These are phyloP conservation scores for Holotrichia oblita DNA, from an alignment of 1,140 invertebrate genomes.

Conservation along the genomic window DNA sequence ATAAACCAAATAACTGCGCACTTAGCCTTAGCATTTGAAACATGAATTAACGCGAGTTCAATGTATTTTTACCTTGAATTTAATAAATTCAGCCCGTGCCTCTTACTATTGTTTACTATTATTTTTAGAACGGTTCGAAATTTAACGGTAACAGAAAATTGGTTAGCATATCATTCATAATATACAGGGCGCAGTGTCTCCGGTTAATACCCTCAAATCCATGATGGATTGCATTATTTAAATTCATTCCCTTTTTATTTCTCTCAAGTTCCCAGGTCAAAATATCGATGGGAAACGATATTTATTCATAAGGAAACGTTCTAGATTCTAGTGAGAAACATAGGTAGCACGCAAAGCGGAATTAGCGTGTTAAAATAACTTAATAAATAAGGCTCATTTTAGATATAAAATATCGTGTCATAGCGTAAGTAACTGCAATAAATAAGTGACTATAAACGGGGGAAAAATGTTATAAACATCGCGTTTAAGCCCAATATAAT, in stretches of 20 bases:
- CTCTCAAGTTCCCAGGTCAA: background rate
- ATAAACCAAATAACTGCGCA: too few species aligned
- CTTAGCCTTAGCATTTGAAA: too few species aligned
- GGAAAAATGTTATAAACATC: background rate
- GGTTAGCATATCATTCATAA: background rate
- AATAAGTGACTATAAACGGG: background rate
- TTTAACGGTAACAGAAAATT: too few species aligned
- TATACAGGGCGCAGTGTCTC: background rate
- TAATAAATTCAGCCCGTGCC: too few species aligned
- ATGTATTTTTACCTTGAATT: too few species aligned
- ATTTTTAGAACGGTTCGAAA: background rate
- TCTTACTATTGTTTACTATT: background rate
- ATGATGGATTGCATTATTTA: background rate
- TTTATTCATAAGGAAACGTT: slow-evolving; percentile 8
- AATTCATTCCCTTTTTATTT: background rate
- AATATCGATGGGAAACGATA: background rate
- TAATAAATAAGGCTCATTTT: background rate
- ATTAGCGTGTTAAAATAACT: background rate
- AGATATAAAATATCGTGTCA: background rate
- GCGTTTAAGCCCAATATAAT: background rate
- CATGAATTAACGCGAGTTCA: too few species aligned
- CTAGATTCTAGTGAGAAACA: background rate
- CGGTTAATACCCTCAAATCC: background rate
- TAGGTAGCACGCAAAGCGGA: background rate
- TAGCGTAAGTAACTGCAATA: background rate